These are phyloP conservation scores for Callochromis pleurospilus DNA, from an alignment of 2,113 vertebrate genomes.

Conservation along the genomic window DNA sequence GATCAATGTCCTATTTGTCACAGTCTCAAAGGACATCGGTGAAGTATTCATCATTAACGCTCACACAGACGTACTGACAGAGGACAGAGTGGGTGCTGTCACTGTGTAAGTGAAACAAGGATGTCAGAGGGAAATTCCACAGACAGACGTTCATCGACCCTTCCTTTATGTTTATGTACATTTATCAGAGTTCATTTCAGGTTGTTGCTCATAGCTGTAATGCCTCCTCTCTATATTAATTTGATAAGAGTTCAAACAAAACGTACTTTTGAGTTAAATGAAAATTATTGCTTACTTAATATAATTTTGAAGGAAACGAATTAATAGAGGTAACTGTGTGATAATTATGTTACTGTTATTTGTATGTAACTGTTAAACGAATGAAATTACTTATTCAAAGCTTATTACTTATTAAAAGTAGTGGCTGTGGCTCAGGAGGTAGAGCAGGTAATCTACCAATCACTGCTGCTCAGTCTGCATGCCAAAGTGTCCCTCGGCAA, in stretches of 20 bases:
- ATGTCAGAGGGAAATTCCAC: constrained; percentile 27
- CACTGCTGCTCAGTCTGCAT: neutral
- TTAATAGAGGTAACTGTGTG: neutral
- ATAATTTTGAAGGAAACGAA: neutral
- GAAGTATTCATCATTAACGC: constrained; percentile 42
- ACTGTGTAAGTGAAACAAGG: neutral
- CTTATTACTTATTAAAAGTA: neutral
- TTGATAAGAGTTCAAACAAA: neutral
- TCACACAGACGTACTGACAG: neutral
- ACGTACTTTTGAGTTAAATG: neutral
- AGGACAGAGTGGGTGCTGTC: constrained; percentile 2
- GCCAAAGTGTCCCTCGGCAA: neutral
- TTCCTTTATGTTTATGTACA: neutral
- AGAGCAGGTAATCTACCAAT: neutral
- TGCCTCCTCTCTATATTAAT: neutral
- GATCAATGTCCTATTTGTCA: constrained; percentile 57
- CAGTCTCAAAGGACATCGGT: constrained; percentile 18
- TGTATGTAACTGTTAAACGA: neutral
- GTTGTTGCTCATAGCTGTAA: neutral
- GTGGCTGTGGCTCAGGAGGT: neutral
- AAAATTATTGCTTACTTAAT: neutral
- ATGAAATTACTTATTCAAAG: neutral
- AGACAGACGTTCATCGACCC: neutral
- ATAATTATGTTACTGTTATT: neutral
- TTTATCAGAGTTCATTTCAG: neutral